Evolutionary conservation across 2,113 vertebrate species (phyloP).

Genomic region (Gallinago jamesoni): DNA sequence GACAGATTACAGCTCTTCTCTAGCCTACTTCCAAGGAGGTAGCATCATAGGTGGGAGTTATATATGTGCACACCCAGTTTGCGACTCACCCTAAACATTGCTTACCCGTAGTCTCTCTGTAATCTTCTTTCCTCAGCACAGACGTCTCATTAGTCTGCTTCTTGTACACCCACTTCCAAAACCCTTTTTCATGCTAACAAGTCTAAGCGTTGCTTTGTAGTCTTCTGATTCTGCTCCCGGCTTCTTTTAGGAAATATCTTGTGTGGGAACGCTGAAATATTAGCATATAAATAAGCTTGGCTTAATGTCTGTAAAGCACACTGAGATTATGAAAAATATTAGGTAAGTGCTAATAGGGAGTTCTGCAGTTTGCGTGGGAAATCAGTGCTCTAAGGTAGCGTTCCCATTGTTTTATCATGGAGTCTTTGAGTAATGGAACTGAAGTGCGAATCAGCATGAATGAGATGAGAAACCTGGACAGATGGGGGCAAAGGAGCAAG

Average conservation of each 20-base stretch:
- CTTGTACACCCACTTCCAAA: conserved; percentile 61
- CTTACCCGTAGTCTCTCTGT: conserved; percentile 49
- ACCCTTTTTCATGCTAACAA: conserved; percentile 63
- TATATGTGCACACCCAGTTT: conserved; percentile 49
- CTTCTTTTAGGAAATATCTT: conserved; percentile 60
- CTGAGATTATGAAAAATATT: conserved; percentile 54
- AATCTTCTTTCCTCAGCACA: conserved; percentile 52
- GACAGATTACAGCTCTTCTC: conserved; percentile 37
- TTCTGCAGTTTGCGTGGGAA: conserved; percentile 50
- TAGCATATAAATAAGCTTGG: conserved; percentile 62
- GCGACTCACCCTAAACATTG: conserved; percentile 43
- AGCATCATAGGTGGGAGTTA: conserved; percentile 47
- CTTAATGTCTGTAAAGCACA: conserved; percentile 49
- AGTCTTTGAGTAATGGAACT: neutral
- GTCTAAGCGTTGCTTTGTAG: conserved; percentile 62
- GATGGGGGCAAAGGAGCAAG: neutral
- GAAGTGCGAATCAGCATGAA: neutral
- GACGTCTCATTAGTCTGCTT: conserved; percentile 61
- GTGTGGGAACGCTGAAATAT: conserved; percentile 61
- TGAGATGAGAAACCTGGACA: conserved; percentile 10
- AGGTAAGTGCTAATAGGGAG: conserved; percentile 27
- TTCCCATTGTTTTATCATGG: conserved; percentile 3
- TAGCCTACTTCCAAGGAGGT: conserved; percentile 56
- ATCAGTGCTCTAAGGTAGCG: neutral
- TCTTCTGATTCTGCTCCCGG: conserved; percentile 55